Percentiles rank a stretch among this genome's conserved stretches.
Evolutionary conservation across 2,888 invertebrate genomes (phyloP).

Genomic region (Aphidius colemani): DNA sequence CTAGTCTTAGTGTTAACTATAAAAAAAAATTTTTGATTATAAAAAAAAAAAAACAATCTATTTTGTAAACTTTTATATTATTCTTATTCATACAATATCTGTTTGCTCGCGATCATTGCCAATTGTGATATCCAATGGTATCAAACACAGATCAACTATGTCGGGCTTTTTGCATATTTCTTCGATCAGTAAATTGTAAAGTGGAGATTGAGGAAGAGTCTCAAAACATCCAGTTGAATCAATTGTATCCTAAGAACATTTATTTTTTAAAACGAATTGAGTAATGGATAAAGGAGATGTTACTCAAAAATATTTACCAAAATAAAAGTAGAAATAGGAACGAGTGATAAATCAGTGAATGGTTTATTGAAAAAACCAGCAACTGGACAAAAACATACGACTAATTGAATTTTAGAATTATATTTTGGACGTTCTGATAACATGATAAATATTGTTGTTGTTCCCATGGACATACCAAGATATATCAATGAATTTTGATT

Average conservation of each 20-base stretch:
- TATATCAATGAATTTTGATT: conserved; percentile 67
- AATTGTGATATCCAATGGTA: neutral
- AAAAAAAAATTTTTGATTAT: neutral
- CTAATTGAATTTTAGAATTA: conserved; percentile 68
- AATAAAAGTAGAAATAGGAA: too few species aligned
- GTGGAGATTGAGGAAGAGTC: neutral
- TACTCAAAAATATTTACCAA: too few species aligned
- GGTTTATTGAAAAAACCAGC: conserved; percentile 1
- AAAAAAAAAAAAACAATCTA: conserved; percentile 3
- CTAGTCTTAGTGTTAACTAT: conserved; percentile 14
- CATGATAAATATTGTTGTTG: conserved; percentile 72
- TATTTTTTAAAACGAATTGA: neutral
- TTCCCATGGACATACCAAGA: conserved; percentile 89
- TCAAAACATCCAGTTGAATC: conserved; percentile 16
- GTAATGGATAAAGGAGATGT: neutral
- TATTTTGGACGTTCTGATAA: conserved; percentile 71
- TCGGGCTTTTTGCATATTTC: conserved; percentile 4
- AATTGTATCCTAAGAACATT: neutral
- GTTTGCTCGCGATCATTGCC: conserved; percentile 6
- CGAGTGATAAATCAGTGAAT: too few species aligned
- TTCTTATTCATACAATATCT: neutral
- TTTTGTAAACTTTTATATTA: neutral
- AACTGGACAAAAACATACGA: conserved; percentile 56
- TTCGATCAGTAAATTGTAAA: neutral
- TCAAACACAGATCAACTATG: conserved; percentile 10